Evolutionary conservation across 2,888 invertebrate species (phyloP).

Genomic region (Calameuta idolon): DNA sequence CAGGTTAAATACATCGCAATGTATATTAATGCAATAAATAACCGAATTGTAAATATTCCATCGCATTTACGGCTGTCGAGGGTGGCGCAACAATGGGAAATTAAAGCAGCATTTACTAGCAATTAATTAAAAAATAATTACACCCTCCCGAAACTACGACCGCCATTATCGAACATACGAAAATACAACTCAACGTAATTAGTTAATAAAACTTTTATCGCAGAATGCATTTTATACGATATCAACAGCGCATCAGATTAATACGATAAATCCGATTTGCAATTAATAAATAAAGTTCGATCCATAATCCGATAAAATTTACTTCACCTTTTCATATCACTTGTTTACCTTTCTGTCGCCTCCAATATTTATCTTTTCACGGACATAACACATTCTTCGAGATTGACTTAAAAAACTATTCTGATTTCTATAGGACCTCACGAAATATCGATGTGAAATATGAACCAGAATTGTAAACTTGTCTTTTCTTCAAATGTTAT

Average conservation of each 20-base stretch:
- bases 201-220: background rate
- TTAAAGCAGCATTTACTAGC: background rate
- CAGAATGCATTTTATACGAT: background rate
- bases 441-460: background rate
- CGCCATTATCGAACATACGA: background rate
- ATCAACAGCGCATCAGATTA: background rate
- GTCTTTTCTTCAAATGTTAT: background rate
- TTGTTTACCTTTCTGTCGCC: background rate
- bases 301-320: background rate
- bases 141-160: background rate
- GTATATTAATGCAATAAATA: background rate
- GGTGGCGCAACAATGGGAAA: background rate
- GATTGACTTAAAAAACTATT: background rate
- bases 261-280: background rate
- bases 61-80: background rate
- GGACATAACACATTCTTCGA: background rate
- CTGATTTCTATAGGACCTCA: background rate
- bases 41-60: background rate
- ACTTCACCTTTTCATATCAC: background rate
- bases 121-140: background rate
- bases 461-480: background rate
- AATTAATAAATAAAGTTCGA: background rate
- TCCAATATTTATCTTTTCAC: background rate
- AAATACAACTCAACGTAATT: background rate
- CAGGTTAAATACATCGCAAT: background rate